Conservation (phyloP, 1,140 invertebrate genomes). For the Drosophila sp. region DNA sequence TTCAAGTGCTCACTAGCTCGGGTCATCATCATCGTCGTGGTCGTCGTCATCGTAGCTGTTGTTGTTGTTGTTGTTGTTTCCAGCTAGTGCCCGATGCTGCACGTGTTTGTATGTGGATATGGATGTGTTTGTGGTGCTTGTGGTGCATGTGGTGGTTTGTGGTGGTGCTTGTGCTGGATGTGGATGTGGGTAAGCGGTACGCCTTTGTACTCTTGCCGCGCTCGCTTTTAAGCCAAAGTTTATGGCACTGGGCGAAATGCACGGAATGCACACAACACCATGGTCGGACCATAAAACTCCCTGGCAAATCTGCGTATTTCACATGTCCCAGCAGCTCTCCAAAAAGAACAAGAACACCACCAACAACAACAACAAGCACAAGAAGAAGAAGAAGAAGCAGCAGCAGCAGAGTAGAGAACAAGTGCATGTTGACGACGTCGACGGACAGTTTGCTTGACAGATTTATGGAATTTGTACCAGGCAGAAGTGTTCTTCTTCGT, state of each 20-base stretch:
- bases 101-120: constrained; percentile 34
- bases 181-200: constrained; percentile 4
- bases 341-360: constrained; percentile 34
- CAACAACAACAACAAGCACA: constrained; percentile 1
- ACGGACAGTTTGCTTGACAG: constrained; percentile 59
- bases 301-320: constrained; percentile 80
- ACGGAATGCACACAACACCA: constrained; percentile 65
- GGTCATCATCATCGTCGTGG: constrained; percentile 58
- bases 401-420: constrained; percentile 57
- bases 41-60: not conserved
- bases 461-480: constrained; percentile 78
- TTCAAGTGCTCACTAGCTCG: constrained; percentile 77
- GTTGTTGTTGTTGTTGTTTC: too few species aligned
- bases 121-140: constrained; percentile 1
- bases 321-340: constrained; percentile 74
- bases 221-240: constrained; percentile 74
- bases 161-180: constrained; percentile 25
- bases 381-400: not conserved
- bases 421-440: constrained; percentile 68
- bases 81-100: constrained; percentile 15
- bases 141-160: not conserved
- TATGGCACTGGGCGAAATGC: constrained; percentile 76
- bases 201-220: constrained; percentile 61
- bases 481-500: constrained; percentile 12
- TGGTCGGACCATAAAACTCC: constrained; percentile 74